A percentile compares a stretch with the other conserved stretches of the same genome.
Conservation (phyloP, 2,888 invertebrate species). For the Clunio marinus region DNA sequence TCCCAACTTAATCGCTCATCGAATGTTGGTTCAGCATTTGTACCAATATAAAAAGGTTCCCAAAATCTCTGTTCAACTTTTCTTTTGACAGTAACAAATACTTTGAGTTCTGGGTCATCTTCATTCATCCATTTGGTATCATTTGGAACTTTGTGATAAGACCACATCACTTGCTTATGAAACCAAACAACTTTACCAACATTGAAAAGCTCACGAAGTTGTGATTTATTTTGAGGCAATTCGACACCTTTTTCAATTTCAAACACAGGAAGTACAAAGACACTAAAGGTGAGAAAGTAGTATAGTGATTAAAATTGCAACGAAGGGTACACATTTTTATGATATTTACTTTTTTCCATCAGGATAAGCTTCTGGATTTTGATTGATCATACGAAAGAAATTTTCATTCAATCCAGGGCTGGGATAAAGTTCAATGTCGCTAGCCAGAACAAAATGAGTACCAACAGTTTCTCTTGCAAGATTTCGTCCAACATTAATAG, state of each 20-base stretch:
- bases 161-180: slow-evolving; percentile 43
- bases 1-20: slow-evolving; percentile 91
- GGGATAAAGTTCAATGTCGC: slow-evolving; percentile 84
- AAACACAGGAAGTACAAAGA: slow-evolving; percentile 77
- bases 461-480: slow-evolving; percentile 73
- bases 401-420: slow-evolving; percentile 69
- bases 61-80: slow-evolving; percentile 67
- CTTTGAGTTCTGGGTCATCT: slow-evolving; percentile 52
- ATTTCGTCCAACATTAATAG: slow-evolving; percentile 83
- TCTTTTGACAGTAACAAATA: slow-evolving; percentile 73
- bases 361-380: not conserved
- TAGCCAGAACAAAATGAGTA: slow-evolving; percentile 75
- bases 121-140: slow-evolving; percentile 41
- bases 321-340: slow-evolving; percentile 7
- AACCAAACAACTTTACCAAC: slow-evolving; percentile 42
- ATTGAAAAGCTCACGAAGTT: slow-evolving; percentile 42
- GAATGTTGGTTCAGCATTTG: slow-evolving; percentile 79
- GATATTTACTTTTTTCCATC: not conserved
- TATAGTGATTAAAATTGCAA: not conserved
- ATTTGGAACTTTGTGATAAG: slow-evolving; percentile 44
- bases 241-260: slow-evolving; percentile 58
- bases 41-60: slow-evolving; percentile 91
- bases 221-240: slow-evolving; percentile 44
- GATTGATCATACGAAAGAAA: slow-evolving; percentile 71
- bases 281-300: slow-evolving; percentile 51